Percentiles rank a stretch among this genome's conserved stretches.
These are phyloP conservation scores for Parthenolecanium corni DNA, from an alignment of 2,888 invertebrate genomes.

Conservation along the genomic window DNA sequence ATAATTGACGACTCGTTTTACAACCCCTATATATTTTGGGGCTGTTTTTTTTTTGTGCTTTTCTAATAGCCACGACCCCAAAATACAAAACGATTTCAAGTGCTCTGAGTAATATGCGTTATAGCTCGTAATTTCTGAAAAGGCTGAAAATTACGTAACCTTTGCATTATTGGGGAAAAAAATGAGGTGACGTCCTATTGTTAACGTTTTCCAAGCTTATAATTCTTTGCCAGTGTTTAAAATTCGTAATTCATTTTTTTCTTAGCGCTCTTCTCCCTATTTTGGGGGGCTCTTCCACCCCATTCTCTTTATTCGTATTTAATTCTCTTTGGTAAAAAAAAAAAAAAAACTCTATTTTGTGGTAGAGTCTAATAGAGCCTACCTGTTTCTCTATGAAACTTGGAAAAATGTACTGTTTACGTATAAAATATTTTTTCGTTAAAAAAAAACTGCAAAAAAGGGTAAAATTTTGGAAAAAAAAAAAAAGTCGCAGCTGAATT, in stretches of 20 bases:
- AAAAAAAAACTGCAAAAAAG: background rate
- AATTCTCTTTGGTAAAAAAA: slow-evolving; percentile 8
- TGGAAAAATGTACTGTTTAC: background rate
- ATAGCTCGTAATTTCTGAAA: slow-evolving; percentile 7
- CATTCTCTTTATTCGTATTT: background rate
- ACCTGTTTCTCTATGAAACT: slow-evolving; percentile 16
- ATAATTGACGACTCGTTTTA: no score
- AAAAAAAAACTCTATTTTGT: slow-evolving; percentile 21
- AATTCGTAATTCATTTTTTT: slow-evolving; percentile 3
- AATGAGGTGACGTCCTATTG: slow-evolving; percentile 27
- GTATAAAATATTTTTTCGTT: background rate
- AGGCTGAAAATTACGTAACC: slow-evolving; percentile 15
- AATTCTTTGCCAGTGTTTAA: slow-evolving; percentile 15
- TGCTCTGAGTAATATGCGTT: slow-evolving; percentile 2
- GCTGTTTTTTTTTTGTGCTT: no score
- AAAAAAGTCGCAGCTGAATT: slow-evolving; percentile 18
- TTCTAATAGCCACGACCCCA: slow-evolving; percentile 21
- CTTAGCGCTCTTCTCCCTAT: background rate
- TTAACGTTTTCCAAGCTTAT: slow-evolving; percentile 14
- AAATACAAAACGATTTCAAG: slow-evolving; percentile 18
- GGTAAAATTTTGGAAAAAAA: background rate
- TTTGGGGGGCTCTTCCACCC: background rate
- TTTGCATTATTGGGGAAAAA: slow-evolving; percentile 15
- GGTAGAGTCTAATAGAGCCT: slow-evolving; percentile 24
- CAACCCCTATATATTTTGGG: no score